These are phyloP conservation scores for Pimephales promelas DNA, from an alignment of 2,113 vertebrate genomes.

Conservation along the genomic window DNA sequence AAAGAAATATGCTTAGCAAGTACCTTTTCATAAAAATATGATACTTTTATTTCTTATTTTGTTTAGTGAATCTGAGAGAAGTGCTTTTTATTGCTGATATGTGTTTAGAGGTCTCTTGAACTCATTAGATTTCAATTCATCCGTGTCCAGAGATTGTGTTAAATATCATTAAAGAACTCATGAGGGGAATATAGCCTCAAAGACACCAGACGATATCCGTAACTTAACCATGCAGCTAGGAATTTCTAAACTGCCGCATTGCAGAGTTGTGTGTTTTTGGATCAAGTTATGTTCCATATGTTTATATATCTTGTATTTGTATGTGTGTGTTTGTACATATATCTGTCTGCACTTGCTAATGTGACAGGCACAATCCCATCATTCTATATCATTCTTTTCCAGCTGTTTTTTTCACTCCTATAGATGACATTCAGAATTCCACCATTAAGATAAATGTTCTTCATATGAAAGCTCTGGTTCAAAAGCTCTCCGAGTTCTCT, in stretches of 20 bases:
- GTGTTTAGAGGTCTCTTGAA: no score
- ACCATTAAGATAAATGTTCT: constrained; percentile 31
- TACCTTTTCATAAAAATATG: background rate
- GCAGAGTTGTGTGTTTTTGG: background rate
- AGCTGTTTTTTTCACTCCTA: background rate
- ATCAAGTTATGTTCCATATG: no score
- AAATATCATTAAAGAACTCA: background rate
- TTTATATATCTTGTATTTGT: background rate
- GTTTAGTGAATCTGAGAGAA: background rate
- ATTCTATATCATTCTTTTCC: background rate
- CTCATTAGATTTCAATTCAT: no score
- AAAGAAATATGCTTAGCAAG: background rate
- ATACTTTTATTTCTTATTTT: constrained; percentile 4
- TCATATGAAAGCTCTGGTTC: constrained; percentile 17
- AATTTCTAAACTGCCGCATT: background rate
- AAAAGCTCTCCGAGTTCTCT: background rate
- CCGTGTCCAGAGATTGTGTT: background rate
- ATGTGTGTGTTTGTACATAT: no score
- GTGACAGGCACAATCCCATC: constrained; percentile 6
- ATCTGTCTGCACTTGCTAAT: background rate
- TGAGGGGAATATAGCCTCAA: background rate
- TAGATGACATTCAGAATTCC: constrained; percentile 25
- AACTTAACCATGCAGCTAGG: background rate
- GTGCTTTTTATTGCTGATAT: background rate
- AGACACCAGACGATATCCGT: background rate